These are phyloP conservation scores for Drosophila neotestacea DNA, from an alignment of 2,888 invertebrate genomes.

Conservation along the genomic window DNA sequence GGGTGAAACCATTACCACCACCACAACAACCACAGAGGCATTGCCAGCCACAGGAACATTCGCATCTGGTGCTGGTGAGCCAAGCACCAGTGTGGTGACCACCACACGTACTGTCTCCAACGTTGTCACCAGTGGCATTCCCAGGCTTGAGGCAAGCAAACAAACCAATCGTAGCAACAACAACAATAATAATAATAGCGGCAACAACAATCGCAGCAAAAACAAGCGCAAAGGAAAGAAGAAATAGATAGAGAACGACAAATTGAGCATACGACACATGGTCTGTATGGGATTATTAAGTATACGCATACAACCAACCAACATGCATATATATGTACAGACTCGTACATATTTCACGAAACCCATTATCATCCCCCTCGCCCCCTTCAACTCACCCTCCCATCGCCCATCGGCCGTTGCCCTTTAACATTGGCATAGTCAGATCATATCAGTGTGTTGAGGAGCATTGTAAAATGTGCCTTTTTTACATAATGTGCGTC, in stretches of 20 bases:
- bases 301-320: conserved; percentile 16
- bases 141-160: conserved; percentile 63
- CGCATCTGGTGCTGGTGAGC: conserved; percentile 42
- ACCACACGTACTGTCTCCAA: conserved; percentile 84
- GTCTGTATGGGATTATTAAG: conserved; percentile 46
- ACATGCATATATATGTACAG: conserved; percentile 9
- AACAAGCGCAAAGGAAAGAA: conserved; percentile 80
- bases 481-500: conserved; percentile 16
- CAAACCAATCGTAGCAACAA: conserved; percentile 44
- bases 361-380: conserved; percentile 16
- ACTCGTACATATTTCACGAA: conserved; percentile 21
- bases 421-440: conserved; percentile 21
- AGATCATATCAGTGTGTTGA: conserved; percentile 59
- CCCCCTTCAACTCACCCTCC: neutral
- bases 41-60: conserved; percentile 41
- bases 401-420: conserved; percentile 3
- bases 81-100: conserved; percentile 78
- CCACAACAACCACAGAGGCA: conserved; percentile 79
- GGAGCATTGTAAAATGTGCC: conserved; percentile 20
- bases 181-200: conserved; percentile 62
- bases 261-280: conserved; percentile 62
- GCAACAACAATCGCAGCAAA: conserved; percentile 69
- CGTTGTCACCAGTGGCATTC: conserved; percentile 83
- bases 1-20: conserved; percentile 79
- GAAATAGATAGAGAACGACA: conserved; percentile 55